These are phyloP conservation scores for Nymphicus hollandicus DNA, from an alignment of 2,113 vertebrate species.

Conservation along the genomic window DNA sequence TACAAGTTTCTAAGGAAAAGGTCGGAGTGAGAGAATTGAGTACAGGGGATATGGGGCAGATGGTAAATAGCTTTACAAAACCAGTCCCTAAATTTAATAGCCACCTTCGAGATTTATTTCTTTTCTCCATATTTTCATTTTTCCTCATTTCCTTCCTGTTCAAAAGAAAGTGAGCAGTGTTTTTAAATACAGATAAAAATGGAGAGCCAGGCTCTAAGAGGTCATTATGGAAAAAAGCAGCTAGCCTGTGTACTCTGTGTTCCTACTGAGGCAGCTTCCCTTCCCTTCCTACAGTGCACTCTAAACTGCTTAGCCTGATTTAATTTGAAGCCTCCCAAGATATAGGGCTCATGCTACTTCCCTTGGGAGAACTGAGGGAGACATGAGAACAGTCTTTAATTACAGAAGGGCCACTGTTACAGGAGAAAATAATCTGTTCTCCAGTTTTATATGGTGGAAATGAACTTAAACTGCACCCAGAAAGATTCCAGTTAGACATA, in stretches of 20 bases:
- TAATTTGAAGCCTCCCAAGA: constrained; percentile 37
- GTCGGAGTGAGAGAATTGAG: neutral
- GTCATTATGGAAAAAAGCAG: constrained; percentile 17
- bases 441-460: neutral
- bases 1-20: constrained; percentile 8
- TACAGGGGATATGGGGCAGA: neutral
- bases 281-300: neutral
- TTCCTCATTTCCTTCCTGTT: constrained; percentile 22
- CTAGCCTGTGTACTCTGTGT: neutral
- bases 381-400: constrained; percentile 22
- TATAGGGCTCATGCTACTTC: neutral
- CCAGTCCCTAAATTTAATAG: constrained; percentile 34
- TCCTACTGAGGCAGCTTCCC: neutral
- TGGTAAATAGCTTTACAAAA: constrained; percentile 47
- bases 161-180: neutral
- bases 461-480: constrained; percentile 2
- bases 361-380: constrained; percentile 5
- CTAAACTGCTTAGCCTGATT: constrained; percentile 15
- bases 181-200: constrained; percentile 40
- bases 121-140: constrained; percentile 43
- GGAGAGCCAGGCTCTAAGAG: neutral
- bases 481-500: neutral
- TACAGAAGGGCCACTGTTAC: neutral
- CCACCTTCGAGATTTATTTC: constrained; percentile 1
- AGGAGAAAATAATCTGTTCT: constrained; percentile 29